Evolutionary conservation across 2,113 vertebrate genomes (phyloP).

Genomic region (Fregata magnificens): DNA sequence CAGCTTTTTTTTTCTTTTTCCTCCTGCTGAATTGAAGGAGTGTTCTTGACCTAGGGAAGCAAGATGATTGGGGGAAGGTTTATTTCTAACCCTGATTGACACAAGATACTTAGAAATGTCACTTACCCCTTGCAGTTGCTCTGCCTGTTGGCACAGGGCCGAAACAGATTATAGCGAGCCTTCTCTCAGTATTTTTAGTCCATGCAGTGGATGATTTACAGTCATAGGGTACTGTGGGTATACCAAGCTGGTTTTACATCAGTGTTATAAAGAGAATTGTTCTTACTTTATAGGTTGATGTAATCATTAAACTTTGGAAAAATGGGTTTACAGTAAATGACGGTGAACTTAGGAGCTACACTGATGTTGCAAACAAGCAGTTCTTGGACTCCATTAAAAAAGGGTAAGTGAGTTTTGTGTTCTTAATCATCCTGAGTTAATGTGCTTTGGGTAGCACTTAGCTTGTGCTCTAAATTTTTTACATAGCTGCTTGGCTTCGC

Average conservation of each 20-base stretch:
- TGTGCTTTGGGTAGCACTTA: neutral
- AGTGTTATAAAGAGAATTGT: neutral
- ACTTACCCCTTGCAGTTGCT: neutral
- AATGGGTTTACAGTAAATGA: constrained; percentile 94
- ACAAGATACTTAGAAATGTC: neutral
- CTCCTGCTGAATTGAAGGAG: neutral
- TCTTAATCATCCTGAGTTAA: neutral
- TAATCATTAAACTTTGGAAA: constrained; percentile 94
- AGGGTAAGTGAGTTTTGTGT: constrained; percentile 74
- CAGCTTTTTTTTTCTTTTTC: neutral
- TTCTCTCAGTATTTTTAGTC: neutral
- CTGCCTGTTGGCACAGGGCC: neutral
- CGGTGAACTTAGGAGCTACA: constrained; percentile 87
- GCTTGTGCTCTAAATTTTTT: neutral
- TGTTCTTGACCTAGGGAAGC: neutral
- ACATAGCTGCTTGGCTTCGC: neutral
- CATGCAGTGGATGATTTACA: neutral
- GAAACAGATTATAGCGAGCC: neutral
- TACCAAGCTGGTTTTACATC: neutral
- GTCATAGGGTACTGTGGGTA: neutral
- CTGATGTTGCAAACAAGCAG: constrained; percentile 83
- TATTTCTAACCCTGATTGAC: neutral
- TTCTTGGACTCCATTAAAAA: constrained; percentile 93
- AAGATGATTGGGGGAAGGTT: neutral
- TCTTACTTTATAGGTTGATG: constrained; percentile 80